Base-by-base conservation (phyloP, 2,797 vertebrate species). In the Acomys russatus region DNA sequence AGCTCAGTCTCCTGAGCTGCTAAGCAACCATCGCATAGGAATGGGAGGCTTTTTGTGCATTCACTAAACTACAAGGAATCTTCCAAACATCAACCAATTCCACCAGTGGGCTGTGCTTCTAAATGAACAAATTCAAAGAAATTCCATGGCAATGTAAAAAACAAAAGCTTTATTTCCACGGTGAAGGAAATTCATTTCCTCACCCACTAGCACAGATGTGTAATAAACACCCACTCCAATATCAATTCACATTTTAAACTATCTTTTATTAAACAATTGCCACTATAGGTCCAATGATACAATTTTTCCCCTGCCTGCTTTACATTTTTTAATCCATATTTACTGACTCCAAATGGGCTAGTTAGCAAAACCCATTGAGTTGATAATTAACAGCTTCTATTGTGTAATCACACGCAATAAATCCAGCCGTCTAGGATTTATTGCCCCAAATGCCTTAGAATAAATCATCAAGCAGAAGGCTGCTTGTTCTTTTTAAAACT, bases 361-460 rank as follows among this genome's bases (percentile, higher is more conserved):
- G 90, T 94, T 94, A 79, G 56, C 56, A 96, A 96, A 95, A 97
- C 49, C 3, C 54, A 80, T 80, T 96, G 84, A 71, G 71, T 76
- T 87, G 79, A 56, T 87, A 87, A 94, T 74, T 71, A 44, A 83
- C 70, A 83, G 38, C 33, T 51, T 89, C 88, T 90, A 90, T 70
- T 91, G 44, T 86, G 95, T 94, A 87, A 54, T 70, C 61, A 79
- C 71, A 80, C 79, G 59, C 68, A 71, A 95, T 73, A 96, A 97
- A 92, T 88, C 74, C 51, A 88, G 85, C 68, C 71, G 35, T 88
- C 59, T 90, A 61, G n/a, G 92, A 82, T 87, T 84, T 90, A 90
- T 66, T 79, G 56, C 10, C 14, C 70, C 15, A 68, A 63, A 91
- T 66, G 49, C 28, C 49, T 88, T 82, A 85, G 33, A 80, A 88